Evolutionary conservation across 2,888 invertebrate genomes (phyloP), one percentile per base, ranked within the genome.

Genomic region (Malacosoma neustria): DNA sequence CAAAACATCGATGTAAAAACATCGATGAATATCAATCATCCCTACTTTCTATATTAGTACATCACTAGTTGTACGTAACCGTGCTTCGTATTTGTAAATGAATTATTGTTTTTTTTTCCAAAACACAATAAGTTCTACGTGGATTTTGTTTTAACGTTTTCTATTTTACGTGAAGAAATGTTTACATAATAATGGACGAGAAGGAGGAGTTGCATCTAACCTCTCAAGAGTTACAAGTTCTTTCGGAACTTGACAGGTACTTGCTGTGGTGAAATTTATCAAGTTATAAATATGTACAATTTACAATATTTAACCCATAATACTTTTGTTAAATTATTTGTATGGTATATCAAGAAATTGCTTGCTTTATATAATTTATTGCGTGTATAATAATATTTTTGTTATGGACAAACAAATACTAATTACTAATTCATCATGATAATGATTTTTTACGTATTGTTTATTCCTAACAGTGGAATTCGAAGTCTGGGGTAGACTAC

Each of bases 241-340:
- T 96, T 59, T 93, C 94, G 39, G 94, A 95, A 72, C 89, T 95
- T 73, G 95, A 96, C 88, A 95, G 95, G 95, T 94, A 84, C 42
- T 35, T 49, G 42, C 58, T 31, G 11, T 33, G 14, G 39, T 42
- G 13, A 22, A 33, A 34, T n/a, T 32, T 13, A n/a, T 31, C 11
- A 31, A 31, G 6, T 13, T 22, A 30, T 15, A 3, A 30, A 37
- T 38, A 32, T 29, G 6, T 32, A 11, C 15, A 29, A 9, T 35
- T 11, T 9, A 29, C n/a, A 14, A 1, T 13, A 9, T 11, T 4
- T n/a, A n/a, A n/a, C n/a, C n/a, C n/a, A n/a, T n/a, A n/a, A n/a
- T n/a, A n/a, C n/a, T n/a, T n/a, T n/a, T n/a, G n/a, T n/a, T n/a
- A n/a, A n/a, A n/a, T n/a, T n/a, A n/a, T n/a, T n/a, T n/a, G n/a